Evolutionary conservation across 2,888 invertebrate genomes (phyloP), one percentile per base, ranked within the genome.

Genomic region (Noctua janthina): DNA sequence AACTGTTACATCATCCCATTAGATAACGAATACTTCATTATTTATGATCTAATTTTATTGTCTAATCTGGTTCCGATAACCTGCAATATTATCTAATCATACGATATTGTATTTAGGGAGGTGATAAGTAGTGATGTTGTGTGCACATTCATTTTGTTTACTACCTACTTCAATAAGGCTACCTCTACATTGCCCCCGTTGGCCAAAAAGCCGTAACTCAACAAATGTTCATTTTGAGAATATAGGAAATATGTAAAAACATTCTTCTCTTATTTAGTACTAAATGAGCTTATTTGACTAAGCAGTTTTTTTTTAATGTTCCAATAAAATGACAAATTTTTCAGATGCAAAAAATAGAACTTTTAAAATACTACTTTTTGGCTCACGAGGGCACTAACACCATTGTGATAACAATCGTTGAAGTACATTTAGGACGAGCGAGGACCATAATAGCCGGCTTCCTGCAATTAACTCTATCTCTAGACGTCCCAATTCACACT

Each of bases 11-110:
- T 85, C 71, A 88, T 78, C 35, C 8, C 46, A 71, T 80, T 73
- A 64, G 72, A 82, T 87, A 83, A 83, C 73, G 59, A 66, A 77
- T 67, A 81, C 39, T 87, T 86, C 68, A 78, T 78, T 82, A 87
- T 85, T 81, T 88, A 87, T 79, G 69, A 76, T 84, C 84, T 81
- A 81, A 83, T 88, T 81, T 87, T 66, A 82, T 84, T 85, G 69
- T 82, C 11, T 82, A 79, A 88, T 87, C 84, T 74, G 67, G 69
- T 81, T 78, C 66, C 46, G 78, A 84, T 82, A 84, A 77, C 82
- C 75, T 74, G 81, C 49, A 43, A 73, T 75, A 76, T 83, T 87
- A 86, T 87, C 88, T 87, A 79, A 87, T 89, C 88, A 35, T 51
- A 62, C n/a, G 74, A 85, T 79, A 82, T 78, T 80, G 74, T 81